Evolutionary conservation across 2,797 vertebrate species (phyloP), one percentile per base, ranked within the genome.

Genomic region (Neoniphon sammara): DNA sequence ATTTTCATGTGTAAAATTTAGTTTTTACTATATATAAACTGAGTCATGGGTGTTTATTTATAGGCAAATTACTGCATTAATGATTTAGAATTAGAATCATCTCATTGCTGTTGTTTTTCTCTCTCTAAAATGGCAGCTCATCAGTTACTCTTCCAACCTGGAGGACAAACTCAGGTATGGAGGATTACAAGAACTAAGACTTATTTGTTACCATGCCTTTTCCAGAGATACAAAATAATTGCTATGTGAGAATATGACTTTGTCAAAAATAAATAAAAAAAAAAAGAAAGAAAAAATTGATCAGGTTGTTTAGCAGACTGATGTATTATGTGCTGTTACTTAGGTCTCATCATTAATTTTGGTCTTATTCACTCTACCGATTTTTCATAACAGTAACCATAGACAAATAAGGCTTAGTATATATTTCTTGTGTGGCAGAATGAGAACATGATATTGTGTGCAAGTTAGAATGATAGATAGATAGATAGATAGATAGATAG

Each of bases 101-200:
- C 27, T 60, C 0, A 39, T 52, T 2, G 14, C 9, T 50, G 12
- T 44, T 14, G 17, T 31, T 72, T 73, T 63, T 8, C 8, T 63
- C 9, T 75, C 80, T 71, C 75, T 87, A 86, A 66, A 66, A 79
- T 71, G 75, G 83, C 20, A 78, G 90, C 49, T 65, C 80, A 30
- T 72, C 78, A 39, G 55, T 92, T 65, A 83, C 75, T 75, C 88
- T 94, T 75, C 93, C 93, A 57, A 78, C 75, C 17, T 88, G 89
- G 93, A 87, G 60, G n/a, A 27, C 76, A 85, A 46, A 88, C 62
- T 70, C 90, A 91, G 94, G 94, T 95, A 87, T 3, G 2, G 70
- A 17, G 7, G 21, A 55, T 47, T 50, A 6, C 31, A 57, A 20
- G 25, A 30, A 44, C 0, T 15, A 49, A 47, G 9, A 44, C 12